Base-by-base conservation (phyloP, 2,888 invertebrate species). In the Priocnemis perturbator region DNA sequence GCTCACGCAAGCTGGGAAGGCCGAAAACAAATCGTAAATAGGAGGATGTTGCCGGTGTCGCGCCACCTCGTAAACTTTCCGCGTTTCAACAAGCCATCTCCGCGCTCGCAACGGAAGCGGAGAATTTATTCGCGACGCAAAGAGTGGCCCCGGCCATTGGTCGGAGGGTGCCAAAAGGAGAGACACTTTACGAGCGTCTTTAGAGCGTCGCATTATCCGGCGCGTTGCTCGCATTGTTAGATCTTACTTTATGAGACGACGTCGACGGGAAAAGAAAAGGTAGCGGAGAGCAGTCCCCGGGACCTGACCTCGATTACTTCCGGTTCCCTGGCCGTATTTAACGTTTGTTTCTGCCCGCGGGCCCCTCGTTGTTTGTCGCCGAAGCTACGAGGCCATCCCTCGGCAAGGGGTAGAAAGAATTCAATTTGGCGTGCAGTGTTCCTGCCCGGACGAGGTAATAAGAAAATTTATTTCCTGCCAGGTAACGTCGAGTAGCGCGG, bases 291-390 rank as follows among this genome's bases (percentile, higher is more conserved):
- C 37, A 9, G 37, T 11, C 7, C 37, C 37, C 7, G 37, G 37
- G 37, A 37, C 37, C 37, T 37, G 4, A 50, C 66, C 76, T 73
- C 68, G 60, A 84, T 88, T 87, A 88, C 83, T 88, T 88, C 86
- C 88, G 82, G 79, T 65, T 86, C 82, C 82, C 78, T 83, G 85
- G 71, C 66, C 78, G 72, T 82, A 77, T 86, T 87, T 81, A 81
- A 83, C 81, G 79, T 84, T 85, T 85, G 85, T 85, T 84, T 85
- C 85, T 78, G 67, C 59, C 66, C 66, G 70, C 26, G 60, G 58
- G 30, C 30, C 64, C 37, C 11, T 37, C 7, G 3, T 26, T 26
- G 26, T 26, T 37, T 37, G 37, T 11, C 37, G 37, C 11, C 11
- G 37, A 3, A 37, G n/a, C 37, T 37, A 37, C 37, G 7, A 9